Evolutionary conservation across 2,888 invertebrate species (phyloP).

Genomic region (Hyposoter dolosus): DNA sequence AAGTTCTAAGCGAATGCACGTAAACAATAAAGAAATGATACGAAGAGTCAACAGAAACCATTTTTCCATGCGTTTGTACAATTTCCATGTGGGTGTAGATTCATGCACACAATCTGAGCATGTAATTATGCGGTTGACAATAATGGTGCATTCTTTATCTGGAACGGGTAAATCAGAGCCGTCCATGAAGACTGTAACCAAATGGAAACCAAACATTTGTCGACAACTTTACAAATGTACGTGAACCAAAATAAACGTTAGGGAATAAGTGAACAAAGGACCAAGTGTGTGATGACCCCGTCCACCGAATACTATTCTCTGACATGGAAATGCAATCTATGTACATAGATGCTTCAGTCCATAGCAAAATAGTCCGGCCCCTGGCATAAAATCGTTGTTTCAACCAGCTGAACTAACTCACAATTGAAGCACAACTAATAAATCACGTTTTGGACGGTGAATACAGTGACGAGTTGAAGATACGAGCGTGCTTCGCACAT

Average conservation of each 20-base stretch:
- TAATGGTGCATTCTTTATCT: neutral
- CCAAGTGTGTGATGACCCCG: slow-evolving; percentile 10
- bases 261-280: slow-evolving; percentile 31
- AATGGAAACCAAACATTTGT: slow-evolving; percentile 29
- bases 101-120: neutral
- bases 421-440: slow-evolving; percentile 49
- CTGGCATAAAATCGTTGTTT: slow-evolving; percentile 18
- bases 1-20: neutral
- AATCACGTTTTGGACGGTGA: slow-evolving; percentile 46
- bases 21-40: neutral
- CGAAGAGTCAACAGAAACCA: neutral
- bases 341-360: neutral
- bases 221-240: slow-evolving; percentile 11
- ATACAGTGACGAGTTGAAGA: slow-evolving; percentile 46
- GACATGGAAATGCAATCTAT: neutral
- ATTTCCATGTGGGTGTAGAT: neutral
- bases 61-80: neutral
- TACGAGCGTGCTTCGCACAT: neutral
- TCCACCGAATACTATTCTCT: neutral
- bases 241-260: slow-evolving; percentile 7
- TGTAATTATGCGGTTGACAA: neutral
- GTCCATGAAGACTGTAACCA: slow-evolving; percentile 10
- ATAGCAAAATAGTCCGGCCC: slow-evolving; percentile 7
- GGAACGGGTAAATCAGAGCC: slow-evolving; percentile 37
- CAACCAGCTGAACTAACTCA: slow-evolving; percentile 40